phyloP scores from a whole-genome alignment of 2,113 vertebrate species.

The Tetrax tetrax region DNA sequence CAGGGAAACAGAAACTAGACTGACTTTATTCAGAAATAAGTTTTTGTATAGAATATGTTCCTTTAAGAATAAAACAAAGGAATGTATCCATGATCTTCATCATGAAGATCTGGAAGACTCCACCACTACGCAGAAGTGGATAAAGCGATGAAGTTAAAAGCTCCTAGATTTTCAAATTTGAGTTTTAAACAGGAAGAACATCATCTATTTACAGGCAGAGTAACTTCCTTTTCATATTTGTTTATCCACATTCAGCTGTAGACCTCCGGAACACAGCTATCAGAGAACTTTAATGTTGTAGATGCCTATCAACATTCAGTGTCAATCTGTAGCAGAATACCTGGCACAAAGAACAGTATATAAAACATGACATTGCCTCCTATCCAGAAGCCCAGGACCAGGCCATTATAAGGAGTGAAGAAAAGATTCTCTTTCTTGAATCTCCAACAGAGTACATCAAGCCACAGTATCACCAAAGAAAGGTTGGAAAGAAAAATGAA shows the following conservation, averaged over 20 bases:
- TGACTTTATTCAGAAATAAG: not conserved
- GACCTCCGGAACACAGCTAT: not conserved
- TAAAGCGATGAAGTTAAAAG: not conserved
- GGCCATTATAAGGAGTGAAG: not conserved
- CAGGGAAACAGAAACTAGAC: not conserved
- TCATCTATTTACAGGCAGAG: accelerated
- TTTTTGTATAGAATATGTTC: not conserved
- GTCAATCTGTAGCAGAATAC: not conserved
- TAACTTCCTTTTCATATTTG: not conserved
- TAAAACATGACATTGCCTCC: not conserved
- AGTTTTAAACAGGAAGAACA: not conserved
- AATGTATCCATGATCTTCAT: not conserved
- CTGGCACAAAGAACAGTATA: not conserved
- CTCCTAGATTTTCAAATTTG: not conserved
- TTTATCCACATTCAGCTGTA: not conserved
- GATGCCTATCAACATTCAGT: not conserved
- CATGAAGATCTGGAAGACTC: not conserved
- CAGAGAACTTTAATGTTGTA: not conserved
- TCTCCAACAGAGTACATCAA: not conserved
- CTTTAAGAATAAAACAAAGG: not conserved
- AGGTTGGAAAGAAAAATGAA: not conserved
- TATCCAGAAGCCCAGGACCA: not conserved
- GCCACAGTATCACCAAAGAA: not conserved
- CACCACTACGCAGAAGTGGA: constrained; percentile 1
- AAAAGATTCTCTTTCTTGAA: not conserved